A percentile compares a stretch with the other conserved stretches of the same genome.
Evolutionary conservation across 2,888 invertebrate species (phyloP).

Genomic region (Hirtodrosophila confusa): DNA sequence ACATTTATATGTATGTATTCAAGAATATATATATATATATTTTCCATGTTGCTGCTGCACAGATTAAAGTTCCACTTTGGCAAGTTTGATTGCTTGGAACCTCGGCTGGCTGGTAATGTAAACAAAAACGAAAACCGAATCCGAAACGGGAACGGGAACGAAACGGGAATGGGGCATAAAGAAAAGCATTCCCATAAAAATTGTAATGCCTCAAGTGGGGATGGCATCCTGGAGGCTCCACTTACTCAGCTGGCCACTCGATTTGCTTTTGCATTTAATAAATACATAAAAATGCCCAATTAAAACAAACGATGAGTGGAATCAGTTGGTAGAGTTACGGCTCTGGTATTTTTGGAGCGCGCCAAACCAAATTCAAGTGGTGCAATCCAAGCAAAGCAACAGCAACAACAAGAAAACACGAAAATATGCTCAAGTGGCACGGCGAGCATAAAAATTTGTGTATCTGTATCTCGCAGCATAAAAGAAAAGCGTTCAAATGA

Average conservation of each 20-base stretch:
- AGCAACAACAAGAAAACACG: slow-evolving; percentile 29
- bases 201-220: slow-evolving; percentile 31
- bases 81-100: slow-evolving; percentile 1
- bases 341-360: slow-evolving; percentile 51
- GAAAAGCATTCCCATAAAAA: slow-evolving; percentile 17
- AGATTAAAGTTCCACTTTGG: slow-evolving; percentile 34
- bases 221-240: slow-evolving; percentile 8
- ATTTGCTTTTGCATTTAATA: slow-evolving; percentile 61
- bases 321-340: slow-evolving; percentile 41
- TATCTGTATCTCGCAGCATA: slow-evolving; percentile 59
- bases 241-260: slow-evolving; percentile 23
- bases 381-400: slow-evolving; percentile 31
- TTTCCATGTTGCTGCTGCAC: slow-evolving; percentile 12
- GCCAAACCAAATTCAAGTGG: slow-evolving; percentile 62
- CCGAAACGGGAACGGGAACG: no score
- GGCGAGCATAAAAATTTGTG: slow-evolving; percentile 64
- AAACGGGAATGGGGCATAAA: neutral
- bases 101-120: no score
- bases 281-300: slow-evolving; percentile 69
- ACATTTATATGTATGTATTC: slow-evolving; percentile 3
- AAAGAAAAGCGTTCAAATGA: slow-evolving; percentile 78
- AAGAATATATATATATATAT: neutral
- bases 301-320: slow-evolving; percentile 67
- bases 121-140: neutral
- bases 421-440: slow-evolving; percentile 65